Evolutionary conservation across 2,113 vertebrate genomes (phyloP).

Genomic region (Pseudopodoces humilis): DNA sequence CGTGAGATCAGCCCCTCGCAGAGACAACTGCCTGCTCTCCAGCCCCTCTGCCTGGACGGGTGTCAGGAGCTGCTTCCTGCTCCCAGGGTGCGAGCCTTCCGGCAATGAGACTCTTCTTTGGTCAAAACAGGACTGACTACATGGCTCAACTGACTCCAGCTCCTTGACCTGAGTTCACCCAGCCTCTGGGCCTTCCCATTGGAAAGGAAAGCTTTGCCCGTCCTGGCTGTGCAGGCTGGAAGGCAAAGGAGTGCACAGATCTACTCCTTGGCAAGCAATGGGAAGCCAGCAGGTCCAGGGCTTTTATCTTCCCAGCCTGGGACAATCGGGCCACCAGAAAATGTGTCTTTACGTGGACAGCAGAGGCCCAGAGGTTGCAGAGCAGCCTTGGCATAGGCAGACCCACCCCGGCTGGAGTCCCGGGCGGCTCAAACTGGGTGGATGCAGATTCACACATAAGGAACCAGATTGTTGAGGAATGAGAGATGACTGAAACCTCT

Average conservation of each 20-base stretch:
- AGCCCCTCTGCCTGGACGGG: neutral
- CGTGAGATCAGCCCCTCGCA: rapidly evolving
- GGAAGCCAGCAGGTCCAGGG: neutral
- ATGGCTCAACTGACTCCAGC: neutral
- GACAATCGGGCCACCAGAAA: neutral
- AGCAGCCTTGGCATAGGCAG: neutral
- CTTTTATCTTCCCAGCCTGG: neutral
- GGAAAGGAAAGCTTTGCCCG: neutral
- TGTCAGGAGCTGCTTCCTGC: neutral
- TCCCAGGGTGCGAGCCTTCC: neutral
- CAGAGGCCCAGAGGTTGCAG: neutral
- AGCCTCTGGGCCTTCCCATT: neutral
- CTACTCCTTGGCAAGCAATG: neutral
- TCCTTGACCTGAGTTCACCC: constrained; percentile 25
- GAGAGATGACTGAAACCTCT: constrained; percentile 64
- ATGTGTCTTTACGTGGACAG: neutral
- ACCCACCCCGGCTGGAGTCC: neutral
- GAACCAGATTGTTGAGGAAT: constrained; percentile 58
- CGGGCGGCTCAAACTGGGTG: constrained; percentile 18
- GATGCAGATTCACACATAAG: constrained; percentile 49
- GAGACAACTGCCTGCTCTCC: neutral
- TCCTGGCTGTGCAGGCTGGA: neutral
- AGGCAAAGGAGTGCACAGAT: neutral
- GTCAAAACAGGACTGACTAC: neutral
- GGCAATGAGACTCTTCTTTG: neutral